Evolutionary conservation across 2,797 vertebrate species (phyloP).

Genomic region (Podarcis lilfordi): DNA sequence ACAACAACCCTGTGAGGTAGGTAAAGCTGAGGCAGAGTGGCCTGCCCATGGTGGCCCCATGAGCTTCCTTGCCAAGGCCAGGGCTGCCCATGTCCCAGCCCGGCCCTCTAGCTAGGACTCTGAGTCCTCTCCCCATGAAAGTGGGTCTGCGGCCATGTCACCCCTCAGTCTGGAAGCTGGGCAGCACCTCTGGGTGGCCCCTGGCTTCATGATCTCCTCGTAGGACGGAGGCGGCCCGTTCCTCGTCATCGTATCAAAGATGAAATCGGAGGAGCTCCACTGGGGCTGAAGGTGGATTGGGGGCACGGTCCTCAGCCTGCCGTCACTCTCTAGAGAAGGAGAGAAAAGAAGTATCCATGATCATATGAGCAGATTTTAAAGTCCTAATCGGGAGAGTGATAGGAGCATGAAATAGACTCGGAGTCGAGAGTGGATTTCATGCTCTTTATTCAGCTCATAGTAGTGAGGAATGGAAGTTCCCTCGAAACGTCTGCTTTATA

Average conservation of each 20-base stretch:
- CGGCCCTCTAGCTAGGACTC: no score
- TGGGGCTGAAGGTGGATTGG: slow-evolving; percentile 34
- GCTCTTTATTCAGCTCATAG: no score
- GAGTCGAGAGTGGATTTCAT: no score
- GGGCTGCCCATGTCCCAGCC: no score
- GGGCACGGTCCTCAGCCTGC: not conserved
- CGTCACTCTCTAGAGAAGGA: slow-evolving; percentile 67
- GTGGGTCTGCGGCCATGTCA: not conserved
- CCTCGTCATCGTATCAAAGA: not conserved
- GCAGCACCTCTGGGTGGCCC: not conserved
- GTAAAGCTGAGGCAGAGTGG: not conserved
- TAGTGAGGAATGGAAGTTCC: no score
- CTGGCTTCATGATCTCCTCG: slow-evolving; percentile 72
- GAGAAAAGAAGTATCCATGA: slow-evolving; percentile 21
- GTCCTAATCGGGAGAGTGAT: no score
- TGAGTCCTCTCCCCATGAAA: not conserved
- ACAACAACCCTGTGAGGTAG: not conserved
- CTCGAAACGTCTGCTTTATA: no score
- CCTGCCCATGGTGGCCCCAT: not conserved
- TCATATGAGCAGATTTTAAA: no score
- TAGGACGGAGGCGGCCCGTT: slow-evolving; percentile 75
- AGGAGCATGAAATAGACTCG: no score
- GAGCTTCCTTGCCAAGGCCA: not conserved
- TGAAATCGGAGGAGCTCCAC: not conserved
- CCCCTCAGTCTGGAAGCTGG: not conserved